A percentile compares a stretch with the other conserved stretches of the same genome.
phyloP scores from a whole-genome alignment of 2,888 invertebrate genomes.

The Apodemia hepburni region DNA sequence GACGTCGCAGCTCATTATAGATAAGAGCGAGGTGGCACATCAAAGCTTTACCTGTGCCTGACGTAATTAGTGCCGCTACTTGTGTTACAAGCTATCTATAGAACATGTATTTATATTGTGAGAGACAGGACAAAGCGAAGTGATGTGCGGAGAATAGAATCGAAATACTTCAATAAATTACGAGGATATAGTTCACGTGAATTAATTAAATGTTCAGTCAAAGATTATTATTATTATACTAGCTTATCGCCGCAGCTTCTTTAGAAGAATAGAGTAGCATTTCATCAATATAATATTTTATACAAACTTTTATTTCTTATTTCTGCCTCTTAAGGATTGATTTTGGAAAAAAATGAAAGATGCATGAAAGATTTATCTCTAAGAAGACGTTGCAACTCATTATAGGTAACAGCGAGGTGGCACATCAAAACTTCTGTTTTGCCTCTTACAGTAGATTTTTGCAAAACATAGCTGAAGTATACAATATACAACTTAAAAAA shows the following conservation, averaged over 20 bases:
- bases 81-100: neutral
- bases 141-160: neutral
- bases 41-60: constrained; percentile 16
- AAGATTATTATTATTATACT: too few relatives aligned
- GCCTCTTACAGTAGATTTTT: too few relatives aligned
- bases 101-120: neutral
- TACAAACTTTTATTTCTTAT: too few relatives aligned
- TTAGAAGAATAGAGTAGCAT: too few relatives aligned
- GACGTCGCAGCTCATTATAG: constrained; percentile 21
- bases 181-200: neutral
- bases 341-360: too few relatives aligned
- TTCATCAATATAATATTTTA: too few relatives aligned
- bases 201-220: neutral
- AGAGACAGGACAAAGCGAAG: neutral
- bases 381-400: too few relatives aligned
- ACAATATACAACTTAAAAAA: constrained; percentile 14
- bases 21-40: constrained; percentile 23
- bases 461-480: neutral
- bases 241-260: too few relatives aligned
- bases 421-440: too few relatives aligned
- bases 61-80: constrained; percentile 20
- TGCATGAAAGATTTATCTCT: too few relatives aligned
- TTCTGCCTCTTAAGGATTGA: too few relatives aligned
- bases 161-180: neutral
- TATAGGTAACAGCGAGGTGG: too few relatives aligned